Conservation (phyloP, 1,140 invertebrate genomes). For the silkworm (Bombyx mori) region ASM3026992v2 NC_085109.1:12477001-12477500, state of each 20-base stretch:
- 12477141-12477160: no score
- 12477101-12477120: no score
- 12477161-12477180: no score
- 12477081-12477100: no score
- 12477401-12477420: conserved; percentile 71
- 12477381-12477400: conserved; percentile 69
- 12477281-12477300: conserved; percentile 65
- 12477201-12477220: conserved; percentile 60
- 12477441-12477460: background rate
- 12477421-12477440: background rate
- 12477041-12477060: no score
- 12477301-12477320: conserved; percentile 43
- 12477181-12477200: conserved; percentile 6
- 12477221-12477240: conserved; percentile 65
- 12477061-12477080: no score
- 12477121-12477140: no score
- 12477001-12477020: no score
- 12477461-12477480: no score
- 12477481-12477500: no score
- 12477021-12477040: no score
- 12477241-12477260: conserved; percentile 75
- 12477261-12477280: conserved; percentile 74
- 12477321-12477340: conserved; percentile 30
- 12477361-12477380: conserved; percentile 64
- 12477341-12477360: conserved; percentile 40